These are phyloP conservation scores for Thalassaphorura encarpata DNA, from an alignment of 1,140 invertebrate species.

Conservation along the genomic window DNA sequence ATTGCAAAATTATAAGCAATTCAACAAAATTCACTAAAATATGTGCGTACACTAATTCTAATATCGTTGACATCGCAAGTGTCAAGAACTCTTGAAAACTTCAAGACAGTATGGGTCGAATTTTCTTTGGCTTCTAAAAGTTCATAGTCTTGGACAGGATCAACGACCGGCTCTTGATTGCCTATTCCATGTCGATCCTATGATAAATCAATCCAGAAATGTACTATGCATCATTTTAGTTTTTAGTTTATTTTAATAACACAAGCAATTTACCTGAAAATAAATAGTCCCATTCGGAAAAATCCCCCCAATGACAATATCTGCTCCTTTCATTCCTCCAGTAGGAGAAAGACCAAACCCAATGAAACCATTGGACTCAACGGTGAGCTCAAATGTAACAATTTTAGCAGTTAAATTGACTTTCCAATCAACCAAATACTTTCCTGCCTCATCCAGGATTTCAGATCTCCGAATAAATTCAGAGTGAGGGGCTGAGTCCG, in stretches of 20 bases:
- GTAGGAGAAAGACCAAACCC: constrained; percentile 8
- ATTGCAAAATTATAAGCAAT: background rate
- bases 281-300: background rate
- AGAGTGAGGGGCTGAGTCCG: no score
- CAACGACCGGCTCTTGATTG: background rate
- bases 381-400: background rate
- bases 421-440: background rate
- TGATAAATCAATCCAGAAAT: background rate
- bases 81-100: constrained; percentile 1
- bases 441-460: background rate
- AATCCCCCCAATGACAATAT: constrained; percentile 4
- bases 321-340: constrained; percentile 6
- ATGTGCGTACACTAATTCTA: background rate
- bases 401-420: background rate
- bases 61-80: constrained; percentile 10
- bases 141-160: background rate
- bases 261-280: background rate
- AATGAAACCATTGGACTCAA: constrained; percentile 1
- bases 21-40: background rate
- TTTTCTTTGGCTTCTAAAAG: constrained; percentile 4
- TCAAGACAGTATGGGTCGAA: constrained; percentile 2
- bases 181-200: constrained; percentile 8
- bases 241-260: background rate
- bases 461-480: background rate
- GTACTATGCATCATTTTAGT: background rate